A percentile compares a stretch with the other conserved stretches of the same genome.
Conservation (phyloP, 2,113 vertebrate species). For the Brienomyrus longianalis region DNA sequence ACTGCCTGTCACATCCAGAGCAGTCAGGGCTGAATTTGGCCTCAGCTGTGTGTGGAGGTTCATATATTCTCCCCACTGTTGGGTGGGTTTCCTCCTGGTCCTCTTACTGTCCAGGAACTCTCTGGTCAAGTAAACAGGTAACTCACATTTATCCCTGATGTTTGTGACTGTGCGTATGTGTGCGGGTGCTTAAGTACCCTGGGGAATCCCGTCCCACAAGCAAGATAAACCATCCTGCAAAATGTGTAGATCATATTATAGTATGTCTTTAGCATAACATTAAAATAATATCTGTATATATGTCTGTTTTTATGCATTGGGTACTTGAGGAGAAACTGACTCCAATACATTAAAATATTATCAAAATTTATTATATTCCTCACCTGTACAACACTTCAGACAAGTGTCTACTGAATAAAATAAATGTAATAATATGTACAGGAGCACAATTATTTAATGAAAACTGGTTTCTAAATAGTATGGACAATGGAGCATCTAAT, state of each 20-base stretch:
- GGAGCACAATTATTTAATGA: background rate
- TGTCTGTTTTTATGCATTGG: background rate
- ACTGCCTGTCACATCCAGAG: background rate
- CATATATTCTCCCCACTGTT: background rate
- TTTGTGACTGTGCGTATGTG: background rate
- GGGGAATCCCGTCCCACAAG: background rate
- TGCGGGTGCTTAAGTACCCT: background rate
- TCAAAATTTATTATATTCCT: background rate
- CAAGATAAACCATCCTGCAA: background rate
- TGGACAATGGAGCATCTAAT: background rate
- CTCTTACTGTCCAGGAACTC: background rate
- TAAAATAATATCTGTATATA: background rate
- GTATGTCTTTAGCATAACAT: background rate
- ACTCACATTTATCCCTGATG: background rate
- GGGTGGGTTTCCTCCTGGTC: background rate
- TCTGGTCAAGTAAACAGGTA: background rate
- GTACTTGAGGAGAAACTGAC: background rate
- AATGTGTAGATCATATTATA: background rate
- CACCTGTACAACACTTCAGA: background rate
- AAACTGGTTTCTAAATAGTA: background rate
- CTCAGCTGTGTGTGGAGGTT: background rate
- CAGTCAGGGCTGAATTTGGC: background rate
- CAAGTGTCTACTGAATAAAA: background rate
- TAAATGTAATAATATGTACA: background rate
- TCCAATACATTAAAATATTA: background rate